phyloP scores from a whole-genome alignment of 2,113 vertebrate species.

The Myotis yumanensis region DNA sequence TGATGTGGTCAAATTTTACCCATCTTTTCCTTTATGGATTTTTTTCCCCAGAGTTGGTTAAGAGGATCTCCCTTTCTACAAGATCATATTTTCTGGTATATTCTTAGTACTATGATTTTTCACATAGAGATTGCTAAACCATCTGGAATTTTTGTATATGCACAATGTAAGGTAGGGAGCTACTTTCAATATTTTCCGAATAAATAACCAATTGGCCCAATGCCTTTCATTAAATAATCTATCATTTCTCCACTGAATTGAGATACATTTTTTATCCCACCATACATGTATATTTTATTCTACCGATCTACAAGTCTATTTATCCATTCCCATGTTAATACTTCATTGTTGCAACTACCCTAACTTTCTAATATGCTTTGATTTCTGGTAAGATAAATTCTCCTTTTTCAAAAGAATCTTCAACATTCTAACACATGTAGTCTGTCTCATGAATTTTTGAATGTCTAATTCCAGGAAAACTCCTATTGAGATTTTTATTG shows the following conservation, averaged over 20 bases:
- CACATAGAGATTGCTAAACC: neutral
- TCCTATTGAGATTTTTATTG: neutral
- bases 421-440: neutral
- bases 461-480: constrained; percentile 4
- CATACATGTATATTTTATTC: neutral
- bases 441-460: neutral
- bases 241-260: neutral
- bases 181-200: constrained; percentile 1
- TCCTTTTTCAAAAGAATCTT: constrained; percentile 32
- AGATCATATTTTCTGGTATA: neutral
- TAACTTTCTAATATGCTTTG: neutral
- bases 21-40: neutral
- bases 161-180: neutral
- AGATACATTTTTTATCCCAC: neutral
- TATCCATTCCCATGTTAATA: neutral
- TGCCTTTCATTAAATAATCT: neutral
- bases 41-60: neutral
- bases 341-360: neutral
- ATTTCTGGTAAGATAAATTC: constrained; percentile 20
- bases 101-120: neutral
- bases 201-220: neutral
- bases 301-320: neutral
- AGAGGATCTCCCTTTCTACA: neutral
- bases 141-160: neutral
- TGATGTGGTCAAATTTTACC: neutral